These are phyloP conservation scores for Meloidogyne chitwoodi DNA, from an alignment of 1,140 invertebrate species.

Conservation along the genomic window DNA sequence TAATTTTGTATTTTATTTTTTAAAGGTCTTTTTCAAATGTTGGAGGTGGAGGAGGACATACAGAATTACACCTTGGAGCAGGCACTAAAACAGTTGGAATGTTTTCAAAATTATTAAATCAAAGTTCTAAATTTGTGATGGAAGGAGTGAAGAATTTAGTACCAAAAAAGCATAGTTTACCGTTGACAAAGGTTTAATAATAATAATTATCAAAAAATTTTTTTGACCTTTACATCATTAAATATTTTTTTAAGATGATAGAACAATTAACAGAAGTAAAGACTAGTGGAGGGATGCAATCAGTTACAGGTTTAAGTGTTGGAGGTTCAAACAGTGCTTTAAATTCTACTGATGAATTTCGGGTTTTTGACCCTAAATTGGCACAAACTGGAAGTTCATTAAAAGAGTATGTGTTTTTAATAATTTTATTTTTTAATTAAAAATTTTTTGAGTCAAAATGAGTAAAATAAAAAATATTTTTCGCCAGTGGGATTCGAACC, in stretches of 20 bases:
- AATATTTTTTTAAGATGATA: conserved; percentile 67
- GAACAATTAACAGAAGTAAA: conserved; percentile 78
- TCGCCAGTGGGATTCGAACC: background rate
- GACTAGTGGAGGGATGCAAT: conserved; percentile 60
- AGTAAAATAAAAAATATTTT: background rate
- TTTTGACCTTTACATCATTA: background rate
- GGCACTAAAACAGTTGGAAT: conserved; percentile 93
- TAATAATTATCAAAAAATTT: too few species aligned
- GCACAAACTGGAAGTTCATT: conserved; percentile 69
- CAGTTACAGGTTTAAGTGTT: background rate
- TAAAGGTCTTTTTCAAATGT: conserved; percentile 76
- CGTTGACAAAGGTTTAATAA: conserved; percentile 70
- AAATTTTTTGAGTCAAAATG: background rate
- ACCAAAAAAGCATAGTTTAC: conserved; percentile 90
- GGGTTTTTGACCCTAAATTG: conserved; percentile 86
- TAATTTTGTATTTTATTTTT: too few species aligned
- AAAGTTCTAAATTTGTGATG: conserved; percentile 97
- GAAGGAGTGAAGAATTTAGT: conserved; percentile 99
- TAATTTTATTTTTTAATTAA: background rate
- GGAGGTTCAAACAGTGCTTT: conserved; percentile 66
- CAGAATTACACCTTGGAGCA: conserved; percentile 70
- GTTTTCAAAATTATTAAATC: conserved; percentile 94
- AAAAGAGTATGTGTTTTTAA: conserved; percentile 43
- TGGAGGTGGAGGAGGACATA: conserved; percentile 61
- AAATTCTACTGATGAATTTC: conserved; percentile 77